phyloP scores from a whole-genome alignment of 2,888 invertebrate genomes.

The Lasiommata megera region DNA sequence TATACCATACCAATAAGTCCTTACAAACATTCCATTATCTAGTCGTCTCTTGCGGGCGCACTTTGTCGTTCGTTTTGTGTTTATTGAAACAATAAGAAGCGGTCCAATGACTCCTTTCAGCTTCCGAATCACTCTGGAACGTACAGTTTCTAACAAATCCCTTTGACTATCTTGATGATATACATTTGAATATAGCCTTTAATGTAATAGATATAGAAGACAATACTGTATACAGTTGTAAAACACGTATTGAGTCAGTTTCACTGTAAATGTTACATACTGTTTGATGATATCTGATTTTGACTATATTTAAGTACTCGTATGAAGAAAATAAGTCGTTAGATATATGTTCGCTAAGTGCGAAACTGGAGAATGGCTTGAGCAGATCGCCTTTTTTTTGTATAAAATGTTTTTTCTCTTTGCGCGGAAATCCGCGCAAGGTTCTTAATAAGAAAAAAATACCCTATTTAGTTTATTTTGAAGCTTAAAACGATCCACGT shows the following conservation, averaged over 20 bases:
- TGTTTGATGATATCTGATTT: no score
- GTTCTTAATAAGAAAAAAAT: no score
- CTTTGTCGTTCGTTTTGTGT: conserved; percentile 40
- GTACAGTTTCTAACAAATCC: not conserved
- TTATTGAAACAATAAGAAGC: conserved; percentile 49
- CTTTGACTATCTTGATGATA: not conserved
- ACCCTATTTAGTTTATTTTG: no score
- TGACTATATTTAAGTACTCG: no score
- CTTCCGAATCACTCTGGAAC: not conserved
- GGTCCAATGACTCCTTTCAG: conserved; percentile 24
- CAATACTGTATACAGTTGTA: not conserved
- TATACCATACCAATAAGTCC: no score
- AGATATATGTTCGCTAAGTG: no score
- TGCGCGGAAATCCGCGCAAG: no score
- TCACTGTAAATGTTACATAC: not conserved
- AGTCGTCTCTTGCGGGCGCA: not conserved
- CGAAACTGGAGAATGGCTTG: no score
- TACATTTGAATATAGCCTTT: not conserved
- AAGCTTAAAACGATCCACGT: no score
- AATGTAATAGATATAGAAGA: not conserved
- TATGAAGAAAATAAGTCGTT: no score
- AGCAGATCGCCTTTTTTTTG: no score
- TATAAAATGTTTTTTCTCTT: no score
- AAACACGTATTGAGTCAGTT: not conserved
- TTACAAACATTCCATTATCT: not conserved